Conservation (phyloP, 2,797 vertebrate genomes). For the Poeciliopsis paucimaculata region DNA sequence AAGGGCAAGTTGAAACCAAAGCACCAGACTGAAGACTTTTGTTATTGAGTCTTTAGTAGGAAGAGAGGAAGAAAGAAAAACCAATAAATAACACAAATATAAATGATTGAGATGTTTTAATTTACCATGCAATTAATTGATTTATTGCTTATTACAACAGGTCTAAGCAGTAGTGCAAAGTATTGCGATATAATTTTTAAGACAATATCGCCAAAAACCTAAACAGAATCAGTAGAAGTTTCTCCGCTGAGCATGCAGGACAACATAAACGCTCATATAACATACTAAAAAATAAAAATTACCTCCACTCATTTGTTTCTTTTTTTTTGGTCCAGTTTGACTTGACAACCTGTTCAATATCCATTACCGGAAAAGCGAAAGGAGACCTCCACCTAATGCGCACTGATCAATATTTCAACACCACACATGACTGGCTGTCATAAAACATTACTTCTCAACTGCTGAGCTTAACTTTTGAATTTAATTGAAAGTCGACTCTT, state of each 20-base stretch:
- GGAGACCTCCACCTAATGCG: background rate
- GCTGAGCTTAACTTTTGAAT: background rate
- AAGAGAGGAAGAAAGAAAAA: no score
- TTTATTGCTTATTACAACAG: no score
- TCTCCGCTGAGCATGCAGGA: background rate
- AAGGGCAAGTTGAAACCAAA: no score
- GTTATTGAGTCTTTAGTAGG: no score
- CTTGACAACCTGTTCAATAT: conserved; percentile 8
- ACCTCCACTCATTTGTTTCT: background rate
- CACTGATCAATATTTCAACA: conserved; percentile 36
- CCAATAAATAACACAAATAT: no score
- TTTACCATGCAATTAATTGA: no score
- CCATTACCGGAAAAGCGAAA: conserved; percentile 9
- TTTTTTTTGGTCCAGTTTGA: conserved; percentile 6
- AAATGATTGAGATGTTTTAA: no score
- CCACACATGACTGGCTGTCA: background rate
- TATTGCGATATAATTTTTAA: no score
- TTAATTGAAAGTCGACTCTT: conserved; percentile 15
- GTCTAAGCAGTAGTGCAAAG: no score
- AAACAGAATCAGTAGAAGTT: background rate
- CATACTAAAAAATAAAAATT: background rate
- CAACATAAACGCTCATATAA: background rate
- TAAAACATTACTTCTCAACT: background rate
- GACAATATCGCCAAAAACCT: background rate
- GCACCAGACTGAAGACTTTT: no score